Conservation (phyloP, 2,888 invertebrate species). For the Nomada goodeniana region DNA sequence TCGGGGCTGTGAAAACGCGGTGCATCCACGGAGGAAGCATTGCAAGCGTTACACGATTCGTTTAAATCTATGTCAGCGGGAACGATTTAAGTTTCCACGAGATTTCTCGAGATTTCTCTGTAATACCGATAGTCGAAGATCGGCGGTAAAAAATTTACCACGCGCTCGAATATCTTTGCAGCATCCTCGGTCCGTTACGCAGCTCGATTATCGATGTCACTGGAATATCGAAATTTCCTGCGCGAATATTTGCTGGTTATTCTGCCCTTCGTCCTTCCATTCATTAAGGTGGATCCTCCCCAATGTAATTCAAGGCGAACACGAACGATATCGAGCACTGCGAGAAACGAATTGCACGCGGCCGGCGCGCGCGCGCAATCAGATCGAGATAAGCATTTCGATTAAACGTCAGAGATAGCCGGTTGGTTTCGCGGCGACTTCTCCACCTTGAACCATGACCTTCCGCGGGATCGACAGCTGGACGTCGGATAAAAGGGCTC, state of each 20-base stretch:
- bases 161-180: too few relatives aligned
- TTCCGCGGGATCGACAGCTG: conserved; percentile 48
- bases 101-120: conserved; percentile 37
- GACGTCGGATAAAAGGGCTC: conserved; percentile 5
- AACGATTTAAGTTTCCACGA: conserved; percentile 56
- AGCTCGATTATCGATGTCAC: too few relatives aligned
- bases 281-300: neutral
- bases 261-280: neutral
- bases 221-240: too few relatives aligned
- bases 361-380: conserved; percentile 24
- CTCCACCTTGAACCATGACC: conserved; percentile 69
- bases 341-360: conserved; percentile 19
- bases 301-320: too few relatives aligned
- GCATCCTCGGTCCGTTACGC: neutral
- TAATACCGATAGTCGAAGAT: neutral
- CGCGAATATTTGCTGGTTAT: neutral
- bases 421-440: conserved; percentile 24
- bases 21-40: conserved; percentile 15
- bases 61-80: conserved; percentile 54
- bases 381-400: conserved; percentile 56
- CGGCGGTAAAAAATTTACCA: neutral
- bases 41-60: conserved; percentile 40
- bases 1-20: conserved; percentile 14
- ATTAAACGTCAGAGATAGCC: conserved; percentile 37
- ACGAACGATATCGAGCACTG: neutral